These are phyloP conservation scores for Hyphantria cunea DNA, from an alignment of 1,140 invertebrate genomes.

Conservation along the genomic window DNA sequence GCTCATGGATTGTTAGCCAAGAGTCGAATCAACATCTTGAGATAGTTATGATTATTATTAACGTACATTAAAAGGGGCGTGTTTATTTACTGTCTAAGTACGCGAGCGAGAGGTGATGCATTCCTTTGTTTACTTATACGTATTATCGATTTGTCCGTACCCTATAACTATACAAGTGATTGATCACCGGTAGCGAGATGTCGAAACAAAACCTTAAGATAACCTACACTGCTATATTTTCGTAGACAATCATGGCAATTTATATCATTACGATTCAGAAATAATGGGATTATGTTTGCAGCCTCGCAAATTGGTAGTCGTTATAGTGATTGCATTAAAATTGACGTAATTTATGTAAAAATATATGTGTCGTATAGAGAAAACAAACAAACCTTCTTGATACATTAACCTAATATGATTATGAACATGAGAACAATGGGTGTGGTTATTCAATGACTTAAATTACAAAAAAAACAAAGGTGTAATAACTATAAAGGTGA, in stretches of 20 bases:
- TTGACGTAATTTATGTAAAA: constrained; percentile 44
- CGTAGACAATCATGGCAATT: constrained; percentile 60
- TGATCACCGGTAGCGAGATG: constrained; percentile 38
- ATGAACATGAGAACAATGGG: constrained; percentile 1
- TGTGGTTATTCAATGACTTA: not conserved
- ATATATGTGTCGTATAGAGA: constrained; percentile 27
- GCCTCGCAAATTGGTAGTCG: constrained; percentile 42
- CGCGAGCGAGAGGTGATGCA: not conserved
- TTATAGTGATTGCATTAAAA: constrained; percentile 65
- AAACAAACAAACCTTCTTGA: too few relatives aligned
- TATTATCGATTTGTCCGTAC: not conserved
- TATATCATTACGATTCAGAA: constrained; percentile 55
- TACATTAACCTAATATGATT: not conserved
- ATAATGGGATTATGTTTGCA: constrained; percentile 55
- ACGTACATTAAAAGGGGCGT: too few relatives aligned
- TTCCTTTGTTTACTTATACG: constrained; percentile 3
- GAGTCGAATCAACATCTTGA: too few relatives aligned
- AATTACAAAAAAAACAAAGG: constrained; percentile 25
- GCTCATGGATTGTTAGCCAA: too few relatives aligned
- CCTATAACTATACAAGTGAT: constrained; percentile 17
- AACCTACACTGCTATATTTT: constrained; percentile 26
- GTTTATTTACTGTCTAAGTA: not conserved
- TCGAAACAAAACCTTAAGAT: constrained; percentile 52
- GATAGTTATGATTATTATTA: too few relatives aligned
- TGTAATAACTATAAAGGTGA: constrained; percentile 44